A percentile compares a stretch with the other conserved stretches of the same genome.
phyloP scores from a whole-genome alignment of 2,888 invertebrate genomes.

The Protodeltote pygarga region DNA sequence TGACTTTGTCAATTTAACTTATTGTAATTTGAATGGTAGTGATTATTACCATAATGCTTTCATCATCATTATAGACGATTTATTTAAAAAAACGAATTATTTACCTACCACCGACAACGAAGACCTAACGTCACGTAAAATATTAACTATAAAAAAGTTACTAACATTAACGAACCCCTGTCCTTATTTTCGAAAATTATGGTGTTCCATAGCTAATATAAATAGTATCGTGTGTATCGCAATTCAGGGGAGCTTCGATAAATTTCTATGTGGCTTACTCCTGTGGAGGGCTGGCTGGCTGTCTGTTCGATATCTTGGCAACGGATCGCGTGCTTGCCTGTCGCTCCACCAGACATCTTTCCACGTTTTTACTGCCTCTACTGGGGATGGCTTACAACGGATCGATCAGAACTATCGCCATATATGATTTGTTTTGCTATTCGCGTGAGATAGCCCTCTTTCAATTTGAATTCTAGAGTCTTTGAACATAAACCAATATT shows the following conservation, averaged over 20 bases:
- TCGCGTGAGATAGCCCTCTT: constrained; percentile 51
- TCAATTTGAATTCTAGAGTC: constrained; percentile 36
- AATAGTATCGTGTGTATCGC: constrained; percentile 26
- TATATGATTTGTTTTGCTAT: constrained; percentile 77
- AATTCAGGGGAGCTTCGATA: constrained; percentile 19
- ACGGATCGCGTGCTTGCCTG: constrained; percentile 74
- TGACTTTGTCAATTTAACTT: too few relatives aligned
- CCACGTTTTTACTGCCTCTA: constrained; percentile 72
- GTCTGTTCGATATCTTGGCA: constrained; percentile 80
- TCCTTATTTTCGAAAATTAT: constrained; percentile 31
- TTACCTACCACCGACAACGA: too few relatives aligned
- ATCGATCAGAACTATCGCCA: constrained; percentile 70
- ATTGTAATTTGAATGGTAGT: too few relatives aligned
- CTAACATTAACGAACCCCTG: constrained; percentile 7
- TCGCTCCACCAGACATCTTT: constrained; percentile 65
- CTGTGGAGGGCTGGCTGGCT: constrained; percentile 48
- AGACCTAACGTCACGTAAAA: constrained; percentile 7
- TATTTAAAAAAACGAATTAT: too few relatives aligned
- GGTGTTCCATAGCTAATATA: constrained; percentile 17
- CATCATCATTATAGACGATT: too few relatives aligned
- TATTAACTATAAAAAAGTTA: constrained; percentile 6
- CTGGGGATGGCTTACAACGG: constrained; percentile 56
- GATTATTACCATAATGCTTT: too few relatives aligned
- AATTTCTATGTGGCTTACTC: constrained; percentile 34
- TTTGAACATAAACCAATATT: constrained; percentile 37